Evolutionary conservation across 1,140 invertebrate genomes (phyloP).

Genomic region (Cotesia chilonis): DNA sequence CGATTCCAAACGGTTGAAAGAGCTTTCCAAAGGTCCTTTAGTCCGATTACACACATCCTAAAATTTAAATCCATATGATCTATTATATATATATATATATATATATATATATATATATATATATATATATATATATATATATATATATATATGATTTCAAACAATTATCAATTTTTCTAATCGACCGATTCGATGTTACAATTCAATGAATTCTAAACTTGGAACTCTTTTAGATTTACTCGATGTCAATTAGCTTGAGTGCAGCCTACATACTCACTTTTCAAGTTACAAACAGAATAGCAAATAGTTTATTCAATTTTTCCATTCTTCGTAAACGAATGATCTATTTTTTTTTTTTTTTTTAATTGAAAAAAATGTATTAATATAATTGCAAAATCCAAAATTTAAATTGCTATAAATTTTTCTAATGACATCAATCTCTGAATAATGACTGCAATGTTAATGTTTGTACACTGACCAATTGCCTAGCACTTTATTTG

Average conservation of each 20-base stretch:
- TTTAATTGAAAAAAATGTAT: no score
- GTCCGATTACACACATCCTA: not conserved
- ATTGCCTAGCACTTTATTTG: no score
- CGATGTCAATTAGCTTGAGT: not conserved
- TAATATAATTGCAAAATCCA: no score
- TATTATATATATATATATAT: not conserved
- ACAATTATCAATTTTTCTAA: conserved; percentile 17
- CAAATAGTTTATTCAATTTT: no score
- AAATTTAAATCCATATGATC: not conserved
- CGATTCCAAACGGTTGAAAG: not conserved
- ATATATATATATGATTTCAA: conserved; percentile 14
- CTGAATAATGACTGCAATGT: no score
- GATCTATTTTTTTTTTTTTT: no score
- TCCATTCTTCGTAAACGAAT: no score
- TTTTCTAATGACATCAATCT: no score
- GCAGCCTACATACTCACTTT: no score
- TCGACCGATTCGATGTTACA: conserved; percentile 1
- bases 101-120: not conserved
- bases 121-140: not conserved
- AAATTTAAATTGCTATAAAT: no score
- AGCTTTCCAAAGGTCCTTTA: conserved; percentile 10
- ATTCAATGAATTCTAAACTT: not conserved
- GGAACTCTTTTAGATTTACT: not conserved
- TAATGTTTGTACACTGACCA: no score
- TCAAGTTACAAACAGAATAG: no score